Evolutionary conservation across 2,797 vertebrate genomes (phyloP).

Genomic region (Loris lydekkerianus): DNA sequence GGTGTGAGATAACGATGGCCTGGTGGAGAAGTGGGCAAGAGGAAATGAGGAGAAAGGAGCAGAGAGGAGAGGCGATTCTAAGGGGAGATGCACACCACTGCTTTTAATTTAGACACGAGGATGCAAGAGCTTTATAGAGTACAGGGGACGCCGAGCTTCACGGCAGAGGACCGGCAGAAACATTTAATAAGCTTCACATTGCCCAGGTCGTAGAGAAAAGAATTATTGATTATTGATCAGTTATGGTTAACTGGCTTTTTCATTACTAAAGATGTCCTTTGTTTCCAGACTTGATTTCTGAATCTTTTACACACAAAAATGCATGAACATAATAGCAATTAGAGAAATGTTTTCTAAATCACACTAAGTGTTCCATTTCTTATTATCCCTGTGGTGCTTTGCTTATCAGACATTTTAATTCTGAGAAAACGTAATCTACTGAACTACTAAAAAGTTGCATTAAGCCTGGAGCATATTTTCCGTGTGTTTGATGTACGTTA

Average conservation of each 20-base stretch:
- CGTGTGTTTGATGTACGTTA: conserved; percentile 15
- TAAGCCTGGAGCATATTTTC: background rate
- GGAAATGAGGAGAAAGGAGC: background rate
- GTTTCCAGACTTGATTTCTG: conserved; percentile 2
- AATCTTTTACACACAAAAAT: conserved; percentile 39
- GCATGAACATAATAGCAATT: background rate
- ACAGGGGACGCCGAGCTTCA: background rate
- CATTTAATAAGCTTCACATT: background rate
- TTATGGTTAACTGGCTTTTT: background rate
- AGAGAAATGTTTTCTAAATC: conserved; percentile 43
- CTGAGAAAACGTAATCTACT: background rate
- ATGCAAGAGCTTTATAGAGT: background rate
- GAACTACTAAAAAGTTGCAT: conserved; percentile 2
- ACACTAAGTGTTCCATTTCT: background rate
- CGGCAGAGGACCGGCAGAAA: background rate
- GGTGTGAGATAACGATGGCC: background rate
- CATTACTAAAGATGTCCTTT: background rate
- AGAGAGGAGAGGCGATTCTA: background rate
- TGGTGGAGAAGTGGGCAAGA: background rate
- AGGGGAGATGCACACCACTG: background rate
- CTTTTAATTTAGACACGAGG: background rate
- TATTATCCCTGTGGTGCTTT: background rate
- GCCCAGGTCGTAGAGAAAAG: background rate
- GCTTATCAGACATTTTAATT: conserved; percentile 48
- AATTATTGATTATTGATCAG: background rate